Conservation (phyloP, 1,140 invertebrate genomes). For the Caenorhabditis latens region DNA sequence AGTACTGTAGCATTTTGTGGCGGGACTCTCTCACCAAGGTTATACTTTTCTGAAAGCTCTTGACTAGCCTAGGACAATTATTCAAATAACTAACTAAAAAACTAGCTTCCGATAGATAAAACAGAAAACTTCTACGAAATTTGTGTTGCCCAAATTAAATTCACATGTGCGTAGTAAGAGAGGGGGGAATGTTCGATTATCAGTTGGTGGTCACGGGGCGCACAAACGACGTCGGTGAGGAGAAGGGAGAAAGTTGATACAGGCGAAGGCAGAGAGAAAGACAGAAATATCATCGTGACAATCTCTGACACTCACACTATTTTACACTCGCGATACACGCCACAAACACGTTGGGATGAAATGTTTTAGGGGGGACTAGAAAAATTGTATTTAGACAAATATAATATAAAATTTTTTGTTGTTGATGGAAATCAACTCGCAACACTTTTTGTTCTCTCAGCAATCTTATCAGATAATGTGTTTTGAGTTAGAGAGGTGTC, state of each 20-base stretch:
- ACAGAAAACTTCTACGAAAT: neutral
- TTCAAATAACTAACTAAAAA: too few relatives aligned
- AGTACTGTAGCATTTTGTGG: too few relatives aligned
- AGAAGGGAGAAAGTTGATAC: neutral
- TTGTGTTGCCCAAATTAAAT: neutral
- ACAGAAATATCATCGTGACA: slow-evolving; percentile 52
- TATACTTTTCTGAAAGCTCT: neutral
- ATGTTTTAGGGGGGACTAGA: too few relatives aligned
- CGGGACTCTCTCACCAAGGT: neutral
- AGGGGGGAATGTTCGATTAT: slow-evolving; percentile 40
- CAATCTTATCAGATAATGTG: too few relatives aligned
- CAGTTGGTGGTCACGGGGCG: slow-evolving; percentile 42
- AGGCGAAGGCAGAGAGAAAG: neutral
- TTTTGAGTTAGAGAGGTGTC: too few relatives aligned
- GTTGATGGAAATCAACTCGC: too few relatives aligned
- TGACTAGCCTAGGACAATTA: too few relatives aligned
- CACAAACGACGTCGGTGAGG: neutral
- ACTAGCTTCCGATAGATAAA: too few relatives aligned
- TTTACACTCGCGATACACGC: neutral
- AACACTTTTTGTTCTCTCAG: too few relatives aligned
- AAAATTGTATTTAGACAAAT: too few relatives aligned
- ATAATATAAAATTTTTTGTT: too few relatives aligned
- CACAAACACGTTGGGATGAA: slow-evolving; percentile 40
- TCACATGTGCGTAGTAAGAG: neutral
- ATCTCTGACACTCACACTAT: slow-evolving; percentile 23